Percentiles rank a stretch among this genome's conserved stretches.
phyloP scores from a whole-genome alignment of 1,140 invertebrate genomes.

The Heliconius congener region DNA sequence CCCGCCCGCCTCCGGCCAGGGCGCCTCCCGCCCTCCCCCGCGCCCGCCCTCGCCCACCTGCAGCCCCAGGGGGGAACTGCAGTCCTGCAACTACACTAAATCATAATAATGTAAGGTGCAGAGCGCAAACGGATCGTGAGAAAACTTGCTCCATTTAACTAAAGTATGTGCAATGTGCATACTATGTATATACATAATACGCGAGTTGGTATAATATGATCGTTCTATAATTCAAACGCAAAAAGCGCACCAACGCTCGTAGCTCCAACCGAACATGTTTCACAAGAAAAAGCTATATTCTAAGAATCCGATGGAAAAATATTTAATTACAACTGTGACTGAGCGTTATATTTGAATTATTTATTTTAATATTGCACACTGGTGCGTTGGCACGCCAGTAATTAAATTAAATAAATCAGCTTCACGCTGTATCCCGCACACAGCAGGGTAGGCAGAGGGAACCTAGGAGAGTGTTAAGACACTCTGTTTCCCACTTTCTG shows the following conservation, averaged over 20 bases:
- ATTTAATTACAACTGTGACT: conserved; percentile 29
- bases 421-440: too few relatives aligned
- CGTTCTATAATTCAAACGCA: conserved; percentile 26
- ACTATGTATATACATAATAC: background rate
- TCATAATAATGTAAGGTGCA: conserved; percentile 76
- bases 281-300: conserved; percentile 29
- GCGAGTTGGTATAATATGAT: background rate
- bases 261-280: conserved; percentile 24
- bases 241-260: conserved; percentile 27
- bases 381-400: background rate
- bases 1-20: too few relatives aligned
- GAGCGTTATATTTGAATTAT: background rate
- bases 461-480: too few relatives aligned
- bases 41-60: conserved; percentile 28
- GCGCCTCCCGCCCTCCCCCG: conserved; percentile 25
- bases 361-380: conserved; percentile 22
- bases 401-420: too few relatives aligned
- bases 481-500: too few relatives aligned
- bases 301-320: conserved; percentile 30
- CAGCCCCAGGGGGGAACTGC: conserved; percentile 48
- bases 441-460: too few relatives aligned
- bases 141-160: conserved; percentile 32
- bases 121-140: conserved; percentile 50
- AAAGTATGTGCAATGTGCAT: conserved; percentile 31
- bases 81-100: conserved; percentile 71